A percentile compares a stretch with the other conserved stretches of the same genome.
Evolutionary conservation across 1,140 invertebrate genomes (phyloP).

Genomic region (Pseudomyrmex sp.): DNA sequence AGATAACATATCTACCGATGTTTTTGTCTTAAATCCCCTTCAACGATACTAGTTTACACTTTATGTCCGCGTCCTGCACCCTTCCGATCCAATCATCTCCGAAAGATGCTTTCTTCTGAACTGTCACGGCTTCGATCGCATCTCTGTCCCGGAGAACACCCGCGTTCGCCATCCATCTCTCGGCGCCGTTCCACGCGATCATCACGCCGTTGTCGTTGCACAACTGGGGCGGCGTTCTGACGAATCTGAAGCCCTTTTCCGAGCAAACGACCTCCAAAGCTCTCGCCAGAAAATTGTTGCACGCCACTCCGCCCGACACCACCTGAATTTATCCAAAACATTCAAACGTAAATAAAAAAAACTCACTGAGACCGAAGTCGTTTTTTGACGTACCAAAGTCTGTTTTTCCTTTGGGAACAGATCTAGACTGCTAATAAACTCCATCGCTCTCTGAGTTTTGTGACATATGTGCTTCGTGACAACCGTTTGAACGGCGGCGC

Average conservation of each 20-base stretch:
- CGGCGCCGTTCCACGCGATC: conserved; percentile 99
- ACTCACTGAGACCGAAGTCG: no score
- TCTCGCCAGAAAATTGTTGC: conserved; percentile 93
- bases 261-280: conserved; percentile 89
- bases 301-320: conserved; percentile 98
- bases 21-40: conserved; percentile 55
- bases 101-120: conserved; percentile 85
- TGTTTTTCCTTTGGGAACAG: conserved; percentile 86
- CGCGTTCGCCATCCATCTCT: conserved; percentile 87
- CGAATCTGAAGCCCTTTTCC: conserved; percentile 88
- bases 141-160: conserved; percentile 84
- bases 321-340: conserved; percentile 86
- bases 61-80: conserved; percentile 86
- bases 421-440: conserved; percentile 88
- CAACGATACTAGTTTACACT: conserved; percentile 87
- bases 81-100: conserved; percentile 86
- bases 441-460: conserved; percentile 92
- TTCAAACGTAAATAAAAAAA: no score
- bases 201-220: conserved; percentile 99
- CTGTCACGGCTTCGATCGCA: conserved; percentile 84
- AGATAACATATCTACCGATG: background rate
- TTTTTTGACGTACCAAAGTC: conserved; percentile 85
- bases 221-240: conserved; percentile 92
- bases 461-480: conserved; percentile 93
- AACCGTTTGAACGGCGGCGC: conserved; percentile 92